Evolutionary conservation across 2,888 invertebrate species (phyloP).

Genomic region (Pristionchus arcanus): DNA sequence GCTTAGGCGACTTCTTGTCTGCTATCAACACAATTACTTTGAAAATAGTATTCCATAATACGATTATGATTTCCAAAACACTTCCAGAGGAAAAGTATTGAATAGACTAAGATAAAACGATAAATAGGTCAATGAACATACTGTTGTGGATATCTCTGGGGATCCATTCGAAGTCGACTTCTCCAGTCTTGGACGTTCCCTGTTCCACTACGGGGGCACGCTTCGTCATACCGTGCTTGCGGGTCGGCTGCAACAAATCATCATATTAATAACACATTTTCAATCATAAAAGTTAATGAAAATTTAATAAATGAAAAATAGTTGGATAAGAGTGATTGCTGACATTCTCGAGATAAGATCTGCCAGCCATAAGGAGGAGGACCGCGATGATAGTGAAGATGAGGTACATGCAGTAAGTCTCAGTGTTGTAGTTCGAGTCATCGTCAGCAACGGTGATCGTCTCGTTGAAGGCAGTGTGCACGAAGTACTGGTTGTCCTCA

Average conservation of each 20-base stretch:
- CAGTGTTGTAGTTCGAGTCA: constrained; percentile 96
- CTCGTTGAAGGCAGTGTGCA: constrained; percentile 97
- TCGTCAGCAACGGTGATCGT: constrained; percentile 96
- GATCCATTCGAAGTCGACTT: constrained; percentile 98
- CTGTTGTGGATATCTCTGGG: constrained; percentile 86
- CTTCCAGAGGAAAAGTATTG: too few species aligned
- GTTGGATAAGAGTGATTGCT: not conserved
- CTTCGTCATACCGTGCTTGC: constrained; percentile 74
- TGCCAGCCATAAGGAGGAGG: constrained; percentile 86
- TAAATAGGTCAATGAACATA: not conserved
- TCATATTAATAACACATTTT: not conserved
- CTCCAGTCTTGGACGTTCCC: constrained; percentile 90
- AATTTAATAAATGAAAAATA: not conserved
- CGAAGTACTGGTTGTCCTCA: constrained; percentile 85
- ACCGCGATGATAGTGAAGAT: constrained; percentile 93
- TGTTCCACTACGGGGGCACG: constrained; percentile 84
- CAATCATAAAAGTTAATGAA: not conserved
- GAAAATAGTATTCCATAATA: constrained; percentile 6
- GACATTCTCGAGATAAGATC: constrained; percentile 79
- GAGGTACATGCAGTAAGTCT: constrained; percentile 95
- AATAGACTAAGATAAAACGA: not conserved
- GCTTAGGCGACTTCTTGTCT: constrained; percentile 70
- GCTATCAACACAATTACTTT: not conserved
- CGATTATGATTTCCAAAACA: not conserved
- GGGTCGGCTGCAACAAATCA: constrained; percentile 69